Percentiles rank a stretch among this genome's conserved stretches.
These are phyloP conservation scores for Cloeon dipterum DNA, from an alignment of 2,888 invertebrate genomes.

Conservation along the genomic window DNA sequence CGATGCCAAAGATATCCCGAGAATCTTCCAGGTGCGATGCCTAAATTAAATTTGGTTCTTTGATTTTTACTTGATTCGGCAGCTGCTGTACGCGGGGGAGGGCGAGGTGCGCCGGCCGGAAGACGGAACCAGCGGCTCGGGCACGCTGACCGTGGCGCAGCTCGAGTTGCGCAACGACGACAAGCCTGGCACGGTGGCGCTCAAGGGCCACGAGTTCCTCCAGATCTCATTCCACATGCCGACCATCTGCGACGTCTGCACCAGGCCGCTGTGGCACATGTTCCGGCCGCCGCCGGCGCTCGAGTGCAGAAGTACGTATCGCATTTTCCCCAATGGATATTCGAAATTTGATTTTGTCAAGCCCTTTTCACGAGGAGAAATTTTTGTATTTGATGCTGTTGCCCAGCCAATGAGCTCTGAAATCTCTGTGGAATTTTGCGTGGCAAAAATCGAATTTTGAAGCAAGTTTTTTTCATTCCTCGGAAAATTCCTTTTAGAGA, in stretches of 20 bases:
- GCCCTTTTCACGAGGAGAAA: background rate
- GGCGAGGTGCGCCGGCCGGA: constrained; percentile 72
- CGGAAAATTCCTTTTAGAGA: no score
- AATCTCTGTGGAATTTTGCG: no score
- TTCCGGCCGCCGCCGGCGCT: constrained; percentile 92
- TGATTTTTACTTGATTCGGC: no score
- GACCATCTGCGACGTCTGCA: constrained; percentile 92
- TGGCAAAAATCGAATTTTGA: no score
- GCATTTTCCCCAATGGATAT: no score
- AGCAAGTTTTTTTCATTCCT: no score
- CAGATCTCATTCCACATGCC: constrained; percentile 96
- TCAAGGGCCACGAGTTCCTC: constrained; percentile 90
- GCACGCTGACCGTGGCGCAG: constrained; percentile 11
- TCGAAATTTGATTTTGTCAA: background rate
- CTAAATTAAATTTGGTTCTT: constrained; percentile 1
- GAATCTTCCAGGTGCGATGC: constrained; percentile 72
- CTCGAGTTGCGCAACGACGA: constrained; percentile 18
- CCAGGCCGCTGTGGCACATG: constrained; percentile 92
- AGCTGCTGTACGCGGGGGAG: constrained; percentile 90
- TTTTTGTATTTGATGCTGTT: background rate
- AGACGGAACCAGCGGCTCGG: constrained; percentile 28
- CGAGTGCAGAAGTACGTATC: constrained; percentile 65
- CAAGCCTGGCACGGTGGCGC: constrained; percentile 38
- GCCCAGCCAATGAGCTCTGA: no score
- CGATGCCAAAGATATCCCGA: constrained; percentile 95